Evolutionary conservation across 2,113 vertebrate species (phyloP), one percentile per base, ranked within the genome.

Genomic region (Todiramphus saurophagus): DNA sequence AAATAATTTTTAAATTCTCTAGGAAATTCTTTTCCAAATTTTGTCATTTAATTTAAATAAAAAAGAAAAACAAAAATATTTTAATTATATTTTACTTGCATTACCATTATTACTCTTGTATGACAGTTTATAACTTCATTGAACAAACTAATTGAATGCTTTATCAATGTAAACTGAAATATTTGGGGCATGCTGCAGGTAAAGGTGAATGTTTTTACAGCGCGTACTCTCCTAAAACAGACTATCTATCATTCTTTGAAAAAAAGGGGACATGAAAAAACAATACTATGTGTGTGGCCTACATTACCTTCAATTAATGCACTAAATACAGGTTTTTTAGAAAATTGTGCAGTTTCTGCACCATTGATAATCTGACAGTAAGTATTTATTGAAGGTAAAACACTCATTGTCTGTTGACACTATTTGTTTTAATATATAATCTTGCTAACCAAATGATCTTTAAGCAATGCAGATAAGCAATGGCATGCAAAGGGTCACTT

Each of bases 191-290:
- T 96, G 96, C 93, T 96, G 85, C 95, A 97, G 97, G 97, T 98
- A 98, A 98, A 97, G 96, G 97, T 98, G 93, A 97, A 95, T 98
- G 98, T 98, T 98, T 98, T 98, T 98, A 98, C 87, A 98, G 97
- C 97, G 95, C 96, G 95, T 95, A 96, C 74, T 98, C 96, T 98
- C 96, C 97, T 98, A 96, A 97, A 98, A 97, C 92, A 97, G 97
- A 97, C 98, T 98, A 98, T 98, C 98, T 98, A 98, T 98, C 98
- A 98, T 98, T 98, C 98, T 98, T 98, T 98, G 97, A 98, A 98
- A 97, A 90, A 90, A 94, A 91, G 86, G 83, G 98, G 97, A 98
- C 97, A 95, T 97, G 96, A 97, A 96, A 98, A 98, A 97, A 97
- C 97, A 97, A 94, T 96, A 81, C 97, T 98, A 92, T 97, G 98